Conservation (phyloP, 2,888 invertebrate species). For the Acleris emargana region DNA sequence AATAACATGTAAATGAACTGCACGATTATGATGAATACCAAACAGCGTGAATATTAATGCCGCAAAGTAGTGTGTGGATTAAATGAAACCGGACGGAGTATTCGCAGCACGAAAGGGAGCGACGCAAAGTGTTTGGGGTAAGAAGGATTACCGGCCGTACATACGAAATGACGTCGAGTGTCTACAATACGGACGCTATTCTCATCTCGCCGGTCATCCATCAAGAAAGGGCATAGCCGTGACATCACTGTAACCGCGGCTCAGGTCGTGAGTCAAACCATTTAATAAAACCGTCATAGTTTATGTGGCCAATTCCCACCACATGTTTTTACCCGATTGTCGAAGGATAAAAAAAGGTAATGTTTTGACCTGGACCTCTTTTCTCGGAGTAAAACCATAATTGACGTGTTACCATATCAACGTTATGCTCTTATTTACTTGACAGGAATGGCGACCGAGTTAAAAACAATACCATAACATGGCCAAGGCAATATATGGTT, state of each 20-base stretch:
- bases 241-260: slow-evolving; percentile 19
- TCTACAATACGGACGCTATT: slow-evolving; percentile 11
- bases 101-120: slow-evolving; percentile 54
- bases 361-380: no score
- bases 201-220: slow-evolving; percentile 30
- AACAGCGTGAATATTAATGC: slow-evolving; percentile 70
- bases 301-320: background rate
- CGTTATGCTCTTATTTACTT: no score
- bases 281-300: slow-evolving; percentile 9
- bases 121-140: slow-evolving; percentile 44
- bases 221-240: slow-evolving; percentile 18
- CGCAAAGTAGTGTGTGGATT: slow-evolving; percentile 55
- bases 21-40: slow-evolving; percentile 71
- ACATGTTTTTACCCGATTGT: no score
- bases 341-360: no score
- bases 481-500: no score
- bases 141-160: slow-evolving; percentile 17
- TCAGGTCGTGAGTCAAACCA: slow-evolving; percentile 16
- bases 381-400: no score
- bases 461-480: no score
- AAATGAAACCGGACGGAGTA: slow-evolving; percentile 57
- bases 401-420: no score
- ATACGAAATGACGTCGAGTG: slow-evolving; percentile 18
- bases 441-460: no score
- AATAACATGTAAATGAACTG: slow-evolving; percentile 76